A percentile compares a stretch with the other conserved stretches of the same genome.
phyloP scores from a whole-genome alignment of 2,797 vertebrate species.

The Falco naumanni region DNA sequence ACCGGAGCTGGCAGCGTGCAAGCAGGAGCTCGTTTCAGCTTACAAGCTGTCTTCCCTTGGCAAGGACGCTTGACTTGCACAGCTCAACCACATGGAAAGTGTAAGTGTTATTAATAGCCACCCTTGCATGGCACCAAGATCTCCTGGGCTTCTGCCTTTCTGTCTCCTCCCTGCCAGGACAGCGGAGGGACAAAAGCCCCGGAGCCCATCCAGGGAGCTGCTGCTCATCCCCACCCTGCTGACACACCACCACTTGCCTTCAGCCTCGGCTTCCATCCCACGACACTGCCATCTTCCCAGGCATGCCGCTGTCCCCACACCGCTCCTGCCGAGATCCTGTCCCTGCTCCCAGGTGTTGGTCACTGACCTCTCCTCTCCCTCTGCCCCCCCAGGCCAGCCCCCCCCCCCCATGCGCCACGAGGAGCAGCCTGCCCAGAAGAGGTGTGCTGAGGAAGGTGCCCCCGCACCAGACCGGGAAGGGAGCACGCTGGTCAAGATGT shows the following conservation, averaged over 20 bases:
- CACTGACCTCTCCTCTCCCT: background rate
- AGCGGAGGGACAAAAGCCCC: background rate
- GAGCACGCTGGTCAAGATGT: background rate
- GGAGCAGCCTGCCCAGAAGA: background rate
- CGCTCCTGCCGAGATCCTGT: background rate
- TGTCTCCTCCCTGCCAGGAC: background rate
- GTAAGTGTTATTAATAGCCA: slow-evolving; percentile 41
- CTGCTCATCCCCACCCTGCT: background rate
- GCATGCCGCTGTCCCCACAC: accelerated
- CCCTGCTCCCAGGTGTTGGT: background rate
- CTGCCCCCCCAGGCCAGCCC: background rate
- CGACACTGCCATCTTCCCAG: background rate
- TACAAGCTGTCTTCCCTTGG: background rate
- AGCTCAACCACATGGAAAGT: background rate
- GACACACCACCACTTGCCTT: background rate
- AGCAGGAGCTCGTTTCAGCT: background rate
- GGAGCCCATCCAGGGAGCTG: background rate
- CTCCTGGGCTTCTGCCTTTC: background rate
- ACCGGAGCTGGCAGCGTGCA: background rate
- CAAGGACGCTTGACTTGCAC: background rate
- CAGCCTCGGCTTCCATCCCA: background rate
- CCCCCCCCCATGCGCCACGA: accelerated
- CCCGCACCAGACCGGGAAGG: accelerated
- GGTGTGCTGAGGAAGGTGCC: background rate
- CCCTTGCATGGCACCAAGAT: background rate